Conservation (phyloP, 2,888 invertebrate species). For the Chalcis sispes region DNA sequence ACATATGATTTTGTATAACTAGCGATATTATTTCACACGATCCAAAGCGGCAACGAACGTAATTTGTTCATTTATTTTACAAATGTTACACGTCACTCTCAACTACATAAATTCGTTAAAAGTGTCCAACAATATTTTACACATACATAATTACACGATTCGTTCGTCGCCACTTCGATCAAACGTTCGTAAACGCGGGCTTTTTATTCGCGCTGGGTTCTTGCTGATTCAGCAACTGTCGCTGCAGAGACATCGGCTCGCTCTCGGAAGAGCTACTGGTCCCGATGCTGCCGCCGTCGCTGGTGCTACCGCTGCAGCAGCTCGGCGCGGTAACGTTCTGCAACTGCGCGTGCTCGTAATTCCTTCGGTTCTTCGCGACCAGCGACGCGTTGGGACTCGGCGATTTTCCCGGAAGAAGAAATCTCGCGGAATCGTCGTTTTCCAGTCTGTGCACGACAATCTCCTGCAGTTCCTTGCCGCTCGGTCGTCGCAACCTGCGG, state of each 20-base stretch:
- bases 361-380: slow-evolving; percentile 63
- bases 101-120: neutral
- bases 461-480: slow-evolving; percentile 26
- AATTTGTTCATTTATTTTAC: too few relatives aligned
- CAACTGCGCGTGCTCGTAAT: slow-evolving; percentile 66
- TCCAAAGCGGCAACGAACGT: too few relatives aligned
- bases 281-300: slow-evolving; percentile 46
- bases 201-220: neutral
- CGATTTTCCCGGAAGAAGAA: neutral
- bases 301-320: slow-evolving; percentile 55
- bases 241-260: slow-evolving; percentile 46
- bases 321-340: slow-evolving; percentile 66
- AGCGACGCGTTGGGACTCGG: neutral
- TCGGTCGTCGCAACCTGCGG: neutral
- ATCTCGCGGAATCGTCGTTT: too few relatives aligned
- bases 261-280: slow-evolving; percentile 60
- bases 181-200: slow-evolving; percentile 15
- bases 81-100: too few relatives aligned
- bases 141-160: neutral
- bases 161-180: neutral
- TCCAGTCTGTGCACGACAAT: slow-evolving; percentile 46
- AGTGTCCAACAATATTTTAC: too few relatives aligned
- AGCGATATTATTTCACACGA: too few relatives aligned
- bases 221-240: neutral
- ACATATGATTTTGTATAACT: too few relatives aligned